Base-by-base conservation (phyloP, 2,797 vertebrate species). In the Hemitrygon akajei region DNA sequence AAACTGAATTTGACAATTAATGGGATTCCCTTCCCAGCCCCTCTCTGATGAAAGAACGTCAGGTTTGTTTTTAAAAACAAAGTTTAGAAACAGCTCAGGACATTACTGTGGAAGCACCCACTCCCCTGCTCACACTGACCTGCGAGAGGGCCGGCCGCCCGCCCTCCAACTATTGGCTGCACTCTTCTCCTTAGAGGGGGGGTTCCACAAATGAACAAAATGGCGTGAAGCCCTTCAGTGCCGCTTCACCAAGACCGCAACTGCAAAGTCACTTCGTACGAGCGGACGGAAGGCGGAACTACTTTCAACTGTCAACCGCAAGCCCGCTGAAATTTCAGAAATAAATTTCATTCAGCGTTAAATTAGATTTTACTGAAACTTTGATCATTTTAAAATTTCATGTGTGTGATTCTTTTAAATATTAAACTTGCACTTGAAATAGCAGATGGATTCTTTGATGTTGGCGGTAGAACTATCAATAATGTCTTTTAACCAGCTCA, bases 141-240 rank as follows among this genome's bases (percentile, higher is more conserved):
- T 93, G 91, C 37, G 16, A 30, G n/a, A 89, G 60, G 47, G n/a
- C 86, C 56, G 47, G 12, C 7, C 80, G 40, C 16, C 80, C 80
- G 34, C 34, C 34, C 91, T 93, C 91, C 91, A 93, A 75, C 91
- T 75, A 93, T 93, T 92, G 89, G 89, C 69, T 92, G 89, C 89
- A 92, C 89, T 71, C 89, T 93, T 71, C 71, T 93, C 91, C 91
- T 93, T 93, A 93, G 27, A 93, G 91, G 91, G 91, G 91, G 91
- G 91, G 91, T 93, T 93, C 91, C 91, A 93, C 91, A 76, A 93
- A 93, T 93, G 91, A 93, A 93, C 91, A 93, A 93, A 93, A 93
- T 93, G 91, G 91, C 91, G 91, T 18, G 71, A 76, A 93, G 30
- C 91, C 91, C 91, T 75, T 37, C 27, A 76, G 73, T 37, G n/a